A percentile compares a stretch with the other conserved stretches of the same genome.
phyloP scores from a whole-genome alignment of 1,140 invertebrate species.

The Teleopsis dalmanni region DNA sequence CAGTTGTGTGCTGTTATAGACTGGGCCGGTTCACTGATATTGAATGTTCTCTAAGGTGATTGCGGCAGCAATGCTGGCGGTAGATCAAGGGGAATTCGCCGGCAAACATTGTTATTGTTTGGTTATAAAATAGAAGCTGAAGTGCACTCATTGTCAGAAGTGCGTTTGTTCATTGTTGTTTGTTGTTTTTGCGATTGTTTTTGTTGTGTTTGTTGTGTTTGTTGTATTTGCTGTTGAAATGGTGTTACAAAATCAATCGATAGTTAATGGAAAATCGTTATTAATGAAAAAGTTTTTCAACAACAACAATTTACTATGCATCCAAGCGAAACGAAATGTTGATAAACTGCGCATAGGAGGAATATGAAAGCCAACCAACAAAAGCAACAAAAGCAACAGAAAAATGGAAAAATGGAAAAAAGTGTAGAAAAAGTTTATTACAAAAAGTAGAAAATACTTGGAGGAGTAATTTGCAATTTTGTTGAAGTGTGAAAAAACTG shows the following conservation, averaged over 20 bases:
- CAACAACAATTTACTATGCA: background rate
- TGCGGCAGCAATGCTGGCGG: background rate
- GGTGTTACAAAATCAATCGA: conserved; percentile 42
- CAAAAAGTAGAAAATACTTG: conserved; percentile 3
- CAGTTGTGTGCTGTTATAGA: too few relatives aligned
- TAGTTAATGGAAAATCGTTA: conserved; percentile 46
- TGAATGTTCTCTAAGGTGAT: background rate
- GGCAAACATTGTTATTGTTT: conserved; percentile 8
- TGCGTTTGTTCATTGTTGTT: background rate
- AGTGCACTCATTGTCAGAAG: conserved; percentile 8
- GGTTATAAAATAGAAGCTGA: conserved; percentile 8
- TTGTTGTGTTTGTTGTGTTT: background rate
- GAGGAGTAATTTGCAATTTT: conserved; percentile 1
- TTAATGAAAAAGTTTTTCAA: conserved; percentile 41
- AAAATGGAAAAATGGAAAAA: conserved; percentile 1
- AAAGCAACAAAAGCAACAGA: conserved; percentile 7
- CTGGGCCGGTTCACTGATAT: conserved; percentile 1
- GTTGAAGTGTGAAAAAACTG: background rate
- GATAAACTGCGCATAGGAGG: too few relatives aligned
- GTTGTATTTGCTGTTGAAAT: conserved; percentile 1
- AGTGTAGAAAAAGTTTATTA: conserved; percentile 2
- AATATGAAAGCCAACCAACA: conserved; percentile 4
- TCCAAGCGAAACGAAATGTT: background rate
- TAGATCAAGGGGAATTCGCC: conserved; percentile 1
- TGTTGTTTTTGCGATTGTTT: background rate